Base-by-base conservation (phyloP, 2,113 vertebrate species). In the Brevimyrus niger region DNA sequence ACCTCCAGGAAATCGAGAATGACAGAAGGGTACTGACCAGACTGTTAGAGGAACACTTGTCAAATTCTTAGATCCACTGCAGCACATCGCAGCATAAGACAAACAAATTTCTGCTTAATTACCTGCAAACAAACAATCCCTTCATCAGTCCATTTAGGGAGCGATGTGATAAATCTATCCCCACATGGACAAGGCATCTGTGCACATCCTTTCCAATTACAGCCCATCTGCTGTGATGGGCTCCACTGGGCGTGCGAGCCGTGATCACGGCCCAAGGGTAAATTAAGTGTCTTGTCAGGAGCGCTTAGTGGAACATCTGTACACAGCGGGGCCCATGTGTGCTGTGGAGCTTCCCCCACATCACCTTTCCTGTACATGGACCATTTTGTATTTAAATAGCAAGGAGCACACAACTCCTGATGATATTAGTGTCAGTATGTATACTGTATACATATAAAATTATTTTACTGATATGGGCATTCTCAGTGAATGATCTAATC, bases 31-130 rank as follows among this genome's bases (percentile, higher is more conserved):
- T 23, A 3, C 35, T 8, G 88, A 42, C n/a, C 23, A 19, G 65
- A 48, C 89, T 93, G 91, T 91, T 76, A 53, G 92, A 92, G 31
- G 8, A 90, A 89, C 91, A 90, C 90, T 92, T 86, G 89, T 92
- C 92, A 89, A 53, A 47, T 89, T 89, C 92, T 95, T 94, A 94
- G 90, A 94, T 94, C 94, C 94, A 95, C 94, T 92, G 90, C 89
- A 87, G 92, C 90, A 91, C 94, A 94, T 95, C 94, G 92, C 94
- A 94, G 91, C 92, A 95, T 96, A 96, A 93, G 93, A 97, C n/a
- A 98, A 98, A 97, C 96, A 97, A 96, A 97, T 97, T 96, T 96
- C 96, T 96, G 95, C 96, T 96, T 98, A 97, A 98, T 98, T 97
- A 97, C 96, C 96, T 95, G 95, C 95, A 96, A 96, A 97, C 92